phyloP scores from a whole-genome alignment of 2,113 vertebrate genomes.

The Neolamprologus sp. region DNA sequence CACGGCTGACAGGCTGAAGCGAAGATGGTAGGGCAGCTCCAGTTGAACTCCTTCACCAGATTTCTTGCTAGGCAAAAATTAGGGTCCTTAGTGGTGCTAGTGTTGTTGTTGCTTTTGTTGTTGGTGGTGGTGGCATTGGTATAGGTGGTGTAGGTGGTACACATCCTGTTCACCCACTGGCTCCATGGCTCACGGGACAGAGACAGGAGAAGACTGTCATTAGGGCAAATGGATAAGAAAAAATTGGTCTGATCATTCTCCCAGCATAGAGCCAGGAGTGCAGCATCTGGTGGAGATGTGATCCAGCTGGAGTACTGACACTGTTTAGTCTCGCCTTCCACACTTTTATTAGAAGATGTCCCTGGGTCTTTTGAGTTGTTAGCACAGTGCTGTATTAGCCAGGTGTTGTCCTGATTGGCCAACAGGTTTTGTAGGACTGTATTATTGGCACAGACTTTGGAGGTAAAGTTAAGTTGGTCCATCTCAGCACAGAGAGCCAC shows the following conservation, averaged over 20 bases:
- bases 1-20: constrained; percentile 53
- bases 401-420: constrained; percentile 68
- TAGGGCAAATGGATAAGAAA: constrained; percentile 54
- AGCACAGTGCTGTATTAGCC: constrained; percentile 67
- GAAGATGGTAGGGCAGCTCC: constrained; percentile 67
- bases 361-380: constrained; percentile 37
- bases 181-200: constrained; percentile 60
- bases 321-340: constrained; percentile 1
- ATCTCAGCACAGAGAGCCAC: constrained; percentile 68
- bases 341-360: neutral
- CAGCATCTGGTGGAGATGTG: constrained; percentile 39
- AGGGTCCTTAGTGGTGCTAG: neutral
- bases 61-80: constrained; percentile 48
- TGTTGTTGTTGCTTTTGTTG: neutral
- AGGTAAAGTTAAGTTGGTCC: constrained; percentile 68
- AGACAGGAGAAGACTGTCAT: constrained; percentile 33
- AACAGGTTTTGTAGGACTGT: constrained; percentile 66
- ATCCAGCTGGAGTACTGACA: constrained; percentile 71
- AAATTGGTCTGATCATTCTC: constrained; percentile 70
- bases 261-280: constrained; percentile 71
- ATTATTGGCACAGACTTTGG: constrained; percentile 61
- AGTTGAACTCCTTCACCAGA: constrained; percentile 60
- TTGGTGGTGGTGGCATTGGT: neutral
- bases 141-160: constrained; percentile 47
- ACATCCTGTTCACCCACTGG: constrained; percentile 66